Percentiles rank a stretch among this genome's conserved stretches.
Evolutionary conservation across 2,888 invertebrate genomes (phyloP).

Genomic region (Eulithis prunata): DNA sequence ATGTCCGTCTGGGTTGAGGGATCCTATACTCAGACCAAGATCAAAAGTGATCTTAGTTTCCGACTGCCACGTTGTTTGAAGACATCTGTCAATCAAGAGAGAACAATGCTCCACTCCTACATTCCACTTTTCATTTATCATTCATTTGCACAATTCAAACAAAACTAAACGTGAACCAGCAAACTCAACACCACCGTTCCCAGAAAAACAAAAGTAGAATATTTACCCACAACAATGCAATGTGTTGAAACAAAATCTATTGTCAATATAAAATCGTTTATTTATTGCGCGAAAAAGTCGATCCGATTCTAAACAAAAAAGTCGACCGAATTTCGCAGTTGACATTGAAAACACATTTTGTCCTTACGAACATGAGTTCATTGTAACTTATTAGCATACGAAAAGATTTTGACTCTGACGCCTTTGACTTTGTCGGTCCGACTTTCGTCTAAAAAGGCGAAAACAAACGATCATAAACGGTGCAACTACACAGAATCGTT

Average conservation of each 20-base stretch:
- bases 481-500: constrained; percentile 64
- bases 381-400: constrained; percentile 79
- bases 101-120: constrained; percentile 2
- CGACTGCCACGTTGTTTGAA: constrained; percentile 3
- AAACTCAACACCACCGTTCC: constrained; percentile 39
- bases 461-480: constrained; percentile 67
- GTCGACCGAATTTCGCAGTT: constrained; percentile 57
- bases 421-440: constrained; percentile 69
- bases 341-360: constrained; percentile 67
- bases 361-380: constrained; percentile 65
- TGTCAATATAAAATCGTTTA: constrained; percentile 53
- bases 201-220: constrained; percentile 44
- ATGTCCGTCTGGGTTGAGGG: too few relatives aligned
- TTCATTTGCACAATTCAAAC: constrained; percentile 19
- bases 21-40: too few relatives aligned
- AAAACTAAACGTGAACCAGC: constrained; percentile 8
- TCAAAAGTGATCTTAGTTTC: too few relatives aligned
- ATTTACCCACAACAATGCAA: constrained; percentile 48
- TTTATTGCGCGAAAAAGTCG: constrained; percentile 51
- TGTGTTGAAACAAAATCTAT: constrained; percentile 50
- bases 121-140: neutral
- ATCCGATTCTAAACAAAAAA: constrained; percentile 47
- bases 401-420: constrained; percentile 60
- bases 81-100: neutral
- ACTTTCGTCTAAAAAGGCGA: constrained; percentile 72